Conservation (phyloP, 1,140 invertebrate species). For the Leptoteleia sp. region DNA sequence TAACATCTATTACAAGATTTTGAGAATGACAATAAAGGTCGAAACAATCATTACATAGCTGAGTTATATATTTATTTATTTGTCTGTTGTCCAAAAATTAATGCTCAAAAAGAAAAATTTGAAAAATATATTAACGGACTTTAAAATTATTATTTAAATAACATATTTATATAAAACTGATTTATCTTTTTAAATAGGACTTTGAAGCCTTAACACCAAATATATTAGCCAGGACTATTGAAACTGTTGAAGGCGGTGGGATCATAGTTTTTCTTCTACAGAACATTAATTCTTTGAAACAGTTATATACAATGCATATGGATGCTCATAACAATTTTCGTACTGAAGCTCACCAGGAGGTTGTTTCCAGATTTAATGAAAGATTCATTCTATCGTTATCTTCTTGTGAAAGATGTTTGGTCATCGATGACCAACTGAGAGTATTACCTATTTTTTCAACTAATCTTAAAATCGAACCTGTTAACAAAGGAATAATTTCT, state of each 20-base stretch:
- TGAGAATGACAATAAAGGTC: too few species aligned
- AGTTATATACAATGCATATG: constrained; percentile 98
- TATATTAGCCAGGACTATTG: constrained; percentile 96
- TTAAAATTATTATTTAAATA: too few species aligned
- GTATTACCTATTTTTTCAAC: constrained; percentile 96
- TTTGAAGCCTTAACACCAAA: constrained; percentile 99
- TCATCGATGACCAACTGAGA: constrained; percentile 96
- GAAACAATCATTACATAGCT: too few species aligned
- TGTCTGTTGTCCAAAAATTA: too few species aligned
- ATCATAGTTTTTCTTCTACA: constrained; percentile 94
- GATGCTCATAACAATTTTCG: constrained; percentile 97
- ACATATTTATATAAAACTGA: too few species aligned
- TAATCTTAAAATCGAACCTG: constrained; percentile 88
- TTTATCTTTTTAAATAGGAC: constrained; percentile 84
- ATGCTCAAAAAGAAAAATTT: too few species aligned
- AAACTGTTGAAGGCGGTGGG: constrained; percentile 99
- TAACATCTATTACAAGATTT: too few species aligned
- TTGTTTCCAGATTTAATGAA: constrained; percentile 98
- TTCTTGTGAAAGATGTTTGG: constrained; percentile 92
- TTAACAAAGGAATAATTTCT: constrained; percentile 80
- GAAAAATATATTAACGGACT: too few species aligned
- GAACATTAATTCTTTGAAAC: constrained; percentile 93
- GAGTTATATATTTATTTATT: too few species aligned
- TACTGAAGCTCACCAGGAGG: constrained; percentile 96
- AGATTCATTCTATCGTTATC: constrained; percentile 95